Conservation (phyloP, 1,140 invertebrate species). For the Drosophila lacertosa region DNA sequence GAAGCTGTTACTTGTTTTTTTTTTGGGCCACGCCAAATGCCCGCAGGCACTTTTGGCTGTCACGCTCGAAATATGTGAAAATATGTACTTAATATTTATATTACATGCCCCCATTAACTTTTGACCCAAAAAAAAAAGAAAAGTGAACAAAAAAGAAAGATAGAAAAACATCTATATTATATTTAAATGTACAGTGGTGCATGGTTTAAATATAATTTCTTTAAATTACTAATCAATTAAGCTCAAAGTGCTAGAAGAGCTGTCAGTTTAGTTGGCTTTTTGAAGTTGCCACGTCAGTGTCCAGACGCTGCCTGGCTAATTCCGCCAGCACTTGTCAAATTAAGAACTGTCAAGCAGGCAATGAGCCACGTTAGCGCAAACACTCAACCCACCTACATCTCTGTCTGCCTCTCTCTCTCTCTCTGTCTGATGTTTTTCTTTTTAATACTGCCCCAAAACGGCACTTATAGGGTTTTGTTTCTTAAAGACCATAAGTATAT, state of each 20-base stretch:
- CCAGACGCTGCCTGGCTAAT: conserved; percentile 42
- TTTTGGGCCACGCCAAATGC: conserved; percentile 17
- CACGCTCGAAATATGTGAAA: conserved; percentile 45
- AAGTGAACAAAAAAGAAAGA: conserved; percentile 21
- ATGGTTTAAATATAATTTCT: conserved; percentile 32
- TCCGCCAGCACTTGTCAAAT: conserved; percentile 60
- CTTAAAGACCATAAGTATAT: neutral
- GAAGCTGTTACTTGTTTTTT: conserved; percentile 37
- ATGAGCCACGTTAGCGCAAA: conserved; percentile 27
- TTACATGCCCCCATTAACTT: conserved; percentile 25
- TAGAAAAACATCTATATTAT: neutral
- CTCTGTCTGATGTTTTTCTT: conserved; percentile 9
- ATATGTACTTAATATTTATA: conserved; percentile 33
- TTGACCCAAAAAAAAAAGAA: conserved; percentile 44
- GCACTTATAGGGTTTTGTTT: conserved; percentile 4
- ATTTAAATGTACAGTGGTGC: conserved; percentile 2
- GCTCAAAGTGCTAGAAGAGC: conserved; percentile 51
- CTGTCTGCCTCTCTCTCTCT: neutral
- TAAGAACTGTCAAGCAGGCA: conserved; percentile 63
- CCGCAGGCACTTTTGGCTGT: conserved; percentile 25
- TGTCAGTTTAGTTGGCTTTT: conserved; percentile 55
- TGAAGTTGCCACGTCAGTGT: conserved; percentile 54
- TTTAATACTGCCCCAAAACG: neutral
- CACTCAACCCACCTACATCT: neutral
- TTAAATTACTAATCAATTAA: conserved; percentile 70